Conservation (phyloP, 2,113 vertebrate species). For the Apus apus region DNA sequence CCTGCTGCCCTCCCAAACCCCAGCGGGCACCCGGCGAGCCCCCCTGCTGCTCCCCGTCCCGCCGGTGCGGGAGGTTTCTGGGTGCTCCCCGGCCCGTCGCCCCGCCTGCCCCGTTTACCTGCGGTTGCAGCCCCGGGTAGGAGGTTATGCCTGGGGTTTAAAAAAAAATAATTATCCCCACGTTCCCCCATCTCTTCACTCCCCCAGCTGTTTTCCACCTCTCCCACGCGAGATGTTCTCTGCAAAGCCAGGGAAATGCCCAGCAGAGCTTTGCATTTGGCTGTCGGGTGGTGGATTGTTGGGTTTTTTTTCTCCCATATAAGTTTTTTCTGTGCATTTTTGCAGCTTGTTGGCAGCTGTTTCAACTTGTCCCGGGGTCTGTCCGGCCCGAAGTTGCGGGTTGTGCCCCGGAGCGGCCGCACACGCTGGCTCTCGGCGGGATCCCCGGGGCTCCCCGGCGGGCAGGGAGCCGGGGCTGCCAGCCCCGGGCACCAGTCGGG, state of each 20-base stretch:
- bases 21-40: not conserved
- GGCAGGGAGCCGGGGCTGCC: not conserved
- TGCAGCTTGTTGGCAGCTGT: not conserved
- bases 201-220: not conserved
- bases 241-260: not conserved
- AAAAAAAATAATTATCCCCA: no score
- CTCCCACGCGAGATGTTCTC: not conserved
- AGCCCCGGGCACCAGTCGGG: not conserved
- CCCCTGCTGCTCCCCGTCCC: not conserved
- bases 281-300: not conserved
- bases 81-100: not conserved
- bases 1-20: not conserved
- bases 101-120: not conserved
- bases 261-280: not conserved
- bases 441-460: not conserved
- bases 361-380: not conserved
- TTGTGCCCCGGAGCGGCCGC: not conserved
- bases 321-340: not conserved
- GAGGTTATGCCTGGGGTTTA: not conserved
- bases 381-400: not conserved
- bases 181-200: not conserved
- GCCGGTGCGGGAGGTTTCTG: no score
- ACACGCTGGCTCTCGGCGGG: not conserved
- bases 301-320: no score
- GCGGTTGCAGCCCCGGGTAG: not conserved